phyloP scores from a whole-genome alignment of 2,888 invertebrate genomes.

The Eupithecia insigniata region DNA sequence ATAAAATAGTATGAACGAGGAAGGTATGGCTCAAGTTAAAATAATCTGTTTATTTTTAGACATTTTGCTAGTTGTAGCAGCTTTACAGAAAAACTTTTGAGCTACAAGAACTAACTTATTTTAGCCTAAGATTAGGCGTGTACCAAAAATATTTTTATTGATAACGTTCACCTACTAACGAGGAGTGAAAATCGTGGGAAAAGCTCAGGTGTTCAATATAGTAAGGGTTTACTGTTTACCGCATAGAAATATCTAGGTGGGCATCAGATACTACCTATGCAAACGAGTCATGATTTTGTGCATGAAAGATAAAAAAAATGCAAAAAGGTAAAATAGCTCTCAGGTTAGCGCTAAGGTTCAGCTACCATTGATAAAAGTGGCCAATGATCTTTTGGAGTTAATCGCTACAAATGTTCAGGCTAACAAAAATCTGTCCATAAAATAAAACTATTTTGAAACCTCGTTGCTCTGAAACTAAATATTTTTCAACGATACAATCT shows the following conservation, averaged over 20 bases:
- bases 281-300: neutral
- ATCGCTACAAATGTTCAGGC: too few relatives aligned
- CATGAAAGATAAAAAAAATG: too few relatives aligned
- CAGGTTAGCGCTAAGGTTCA: too few relatives aligned
- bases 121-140: neutral
- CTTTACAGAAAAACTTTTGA: neutral
- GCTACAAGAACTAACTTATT: too few relatives aligned
- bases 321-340: too few relatives aligned
- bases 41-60: too few relatives aligned
- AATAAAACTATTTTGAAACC: neutral
- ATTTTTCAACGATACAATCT: neutral
- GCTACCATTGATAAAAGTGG: too few relatives aligned
- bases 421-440: neutral
- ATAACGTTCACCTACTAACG: constrained; percentile 22
- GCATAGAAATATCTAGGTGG: constrained; percentile 1
- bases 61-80: neutral
- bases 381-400: too few relatives aligned
- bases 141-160: neutral
- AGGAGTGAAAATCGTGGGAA: constrained; percentile 32
- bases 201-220: constrained; percentile 12
- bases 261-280: neutral
- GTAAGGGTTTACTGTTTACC: constrained; percentile 1
- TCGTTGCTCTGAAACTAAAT: constrained; percentile 4
- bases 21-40: too few relatives aligned
- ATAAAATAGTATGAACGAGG: neutral